phyloP scores from a whole-genome alignment of 2,797 vertebrate genomes.

The Sternarchorhynchus goeldii region DNA sequence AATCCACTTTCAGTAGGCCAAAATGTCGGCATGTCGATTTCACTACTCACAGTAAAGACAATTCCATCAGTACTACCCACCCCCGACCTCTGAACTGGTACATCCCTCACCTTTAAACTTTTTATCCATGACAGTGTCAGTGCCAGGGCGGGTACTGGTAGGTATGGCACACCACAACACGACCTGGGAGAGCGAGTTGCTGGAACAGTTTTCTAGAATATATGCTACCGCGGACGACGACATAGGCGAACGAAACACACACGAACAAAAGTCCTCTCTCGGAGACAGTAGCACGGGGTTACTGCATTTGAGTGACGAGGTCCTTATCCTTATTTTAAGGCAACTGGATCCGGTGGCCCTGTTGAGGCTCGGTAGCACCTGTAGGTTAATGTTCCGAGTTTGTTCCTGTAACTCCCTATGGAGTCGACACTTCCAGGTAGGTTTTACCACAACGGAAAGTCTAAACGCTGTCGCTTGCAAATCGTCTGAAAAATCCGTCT shows the following conservation, averaged over 20 bases:
- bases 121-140: background rate
- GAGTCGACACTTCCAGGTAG: constrained; percentile 65
- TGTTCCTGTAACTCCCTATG: constrained; percentile 66
- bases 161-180: constrained; percentile 55
- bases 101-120: constrained; percentile 47
- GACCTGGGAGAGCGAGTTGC: constrained; percentile 53
- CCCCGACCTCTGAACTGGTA: constrained; percentile 48
- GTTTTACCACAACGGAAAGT: background rate
- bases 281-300: constrained; percentile 35
- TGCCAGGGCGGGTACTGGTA: constrained; percentile 14
- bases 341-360: constrained; percentile 64
- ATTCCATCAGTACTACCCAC: background rate
- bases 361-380: constrained; percentile 62
- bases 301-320: constrained; percentile 65
- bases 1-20: no score
- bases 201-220: constrained; percentile 53
- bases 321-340: constrained; percentile 60
- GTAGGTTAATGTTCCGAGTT: constrained; percentile 60
- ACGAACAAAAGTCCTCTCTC: background rate
- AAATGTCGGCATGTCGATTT: no score
- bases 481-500: background rate
- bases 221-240: constrained; percentile 19
- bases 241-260: background rate
- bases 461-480: background rate
- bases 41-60: no score